Evolutionary conservation across 2,888 invertebrate species (phyloP), one percentile per base, ranked within the genome.

Genomic region (Noctua janthe): DNA sequence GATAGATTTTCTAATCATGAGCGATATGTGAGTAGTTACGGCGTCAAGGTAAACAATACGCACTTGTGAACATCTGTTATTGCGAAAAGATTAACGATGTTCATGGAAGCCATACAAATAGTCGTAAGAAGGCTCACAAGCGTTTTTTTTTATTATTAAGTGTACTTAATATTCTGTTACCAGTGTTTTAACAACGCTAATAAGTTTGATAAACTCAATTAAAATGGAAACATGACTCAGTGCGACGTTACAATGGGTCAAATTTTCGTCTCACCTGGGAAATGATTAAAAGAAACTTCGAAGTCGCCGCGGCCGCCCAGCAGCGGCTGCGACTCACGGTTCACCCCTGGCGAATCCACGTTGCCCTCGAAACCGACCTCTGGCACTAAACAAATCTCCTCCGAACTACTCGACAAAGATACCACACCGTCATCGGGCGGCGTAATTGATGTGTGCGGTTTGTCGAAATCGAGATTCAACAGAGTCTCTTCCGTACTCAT

Each of bases 241-340:
- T 89, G 84, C 85, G 88, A 87, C 80, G 87, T 83, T 83, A 83
- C 86, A 88, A 80, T 43, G 85, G 84, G 73, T 87, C 79, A 84
- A 54, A 71, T 80, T 79, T 82, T 82, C 77, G 70, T 84, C 90
- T 92, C 89, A 99, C 99, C 99, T 97, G 98, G 98, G 95, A 99
- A 99, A 93, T 98, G 98, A 95, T 99, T 99, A 93, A 98, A 98
- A 85, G 98, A 98, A 90, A 98, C 98, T 90, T 98, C 97, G 92
- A 97, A 96, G 92, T 98, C 98, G 94, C 98, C 98, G 94, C 98
- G 98, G 97, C 98, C 98, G 96, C 99, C 98, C 76, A 99, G 97
- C 89, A 99, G 98, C 94, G 99, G 99, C 97, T 99, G 99, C 97
- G 98, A 99, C 97, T 99, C 99, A 93, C 99, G 98, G 97, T 98